Conservation (phyloP, 2,797 vertebrate genomes). For the Eulemur coronatus region DNA sequence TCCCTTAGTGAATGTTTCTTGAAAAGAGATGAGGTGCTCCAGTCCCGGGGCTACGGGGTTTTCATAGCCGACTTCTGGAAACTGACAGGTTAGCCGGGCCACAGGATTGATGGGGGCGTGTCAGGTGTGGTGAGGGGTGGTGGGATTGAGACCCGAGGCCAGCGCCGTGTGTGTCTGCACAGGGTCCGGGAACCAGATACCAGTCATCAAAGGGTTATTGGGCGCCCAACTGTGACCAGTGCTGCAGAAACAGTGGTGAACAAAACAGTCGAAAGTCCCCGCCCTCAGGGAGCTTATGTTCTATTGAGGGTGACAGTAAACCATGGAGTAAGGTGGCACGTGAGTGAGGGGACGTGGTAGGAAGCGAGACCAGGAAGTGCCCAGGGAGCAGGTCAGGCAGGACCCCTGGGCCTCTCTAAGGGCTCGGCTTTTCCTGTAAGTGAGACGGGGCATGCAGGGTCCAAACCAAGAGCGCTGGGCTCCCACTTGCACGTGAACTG, state of each 20-base stretch:
- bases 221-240: too few relatives aligned
- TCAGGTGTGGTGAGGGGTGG: background rate
- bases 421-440: background rate
- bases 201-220: background rate
- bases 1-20: background rate
- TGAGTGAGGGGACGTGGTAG: background rate
- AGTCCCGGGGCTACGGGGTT: background rate
- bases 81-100: background rate
- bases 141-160: background rate
- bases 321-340: background rate
- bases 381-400: background rate
- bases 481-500: background rate
- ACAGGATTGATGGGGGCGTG: background rate
- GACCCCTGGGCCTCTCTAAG: background rate
- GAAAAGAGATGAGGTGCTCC: background rate
- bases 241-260: background rate
- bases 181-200: background rate
- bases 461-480: too few relatives aligned
- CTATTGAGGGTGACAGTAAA: background rate
- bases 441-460: background rate
- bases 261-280: background rate
- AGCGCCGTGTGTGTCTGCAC: background rate
- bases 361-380: background rate
- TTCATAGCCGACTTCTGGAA: background rate
- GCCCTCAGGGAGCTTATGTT: background rate